Evolutionary conservation across 2,888 invertebrate species (phyloP).

Genomic region (Melanargia galathea): DNA sequence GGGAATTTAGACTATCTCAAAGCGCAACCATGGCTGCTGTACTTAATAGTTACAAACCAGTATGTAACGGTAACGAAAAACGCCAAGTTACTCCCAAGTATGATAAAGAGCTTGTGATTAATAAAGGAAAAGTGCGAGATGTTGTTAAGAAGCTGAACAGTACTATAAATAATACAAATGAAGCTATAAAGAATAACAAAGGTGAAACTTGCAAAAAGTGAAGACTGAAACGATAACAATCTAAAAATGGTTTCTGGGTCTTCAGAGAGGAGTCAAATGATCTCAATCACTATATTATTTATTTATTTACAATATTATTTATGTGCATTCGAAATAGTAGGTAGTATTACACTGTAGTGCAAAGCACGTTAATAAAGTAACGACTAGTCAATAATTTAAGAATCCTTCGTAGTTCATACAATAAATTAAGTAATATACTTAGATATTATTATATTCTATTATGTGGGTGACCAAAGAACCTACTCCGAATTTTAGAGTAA

Average conservation of each 20-base stretch:
- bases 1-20: conserved; percentile 71
- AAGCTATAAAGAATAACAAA: conserved; percentile 31
- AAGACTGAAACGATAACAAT: conserved; percentile 34
- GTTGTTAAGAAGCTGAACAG: conserved; percentile 76
- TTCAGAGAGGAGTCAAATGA: conserved; percentile 5
- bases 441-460: no score
- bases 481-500: conserved; percentile 67
- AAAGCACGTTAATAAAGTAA: conserved; percentile 42
- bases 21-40: conserved; percentile 59
- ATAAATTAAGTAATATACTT: conserved; percentile 6
- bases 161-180: conserved; percentile 48
- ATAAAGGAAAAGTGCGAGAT: conserved; percentile 76
- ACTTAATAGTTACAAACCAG: conserved; percentile 42
- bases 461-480: conserved; percentile 60
- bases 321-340: conserved; percentile 25
- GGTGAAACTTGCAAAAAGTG: conserved; percentile 33
- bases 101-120: conserved; percentile 73
- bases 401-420: conserved; percentile 13
- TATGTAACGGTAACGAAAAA: conserved; percentile 62
- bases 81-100: conserved; percentile 70
- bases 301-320: conserved; percentile 17
- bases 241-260: conserved; percentile 5
- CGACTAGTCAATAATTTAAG: conserved; percentile 40
- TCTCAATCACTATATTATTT: conserved; percentile 26
- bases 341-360: conserved; percentile 40